Conservation (phyloP, 1,140 invertebrate species). For the Venturia canescens region DNA sequence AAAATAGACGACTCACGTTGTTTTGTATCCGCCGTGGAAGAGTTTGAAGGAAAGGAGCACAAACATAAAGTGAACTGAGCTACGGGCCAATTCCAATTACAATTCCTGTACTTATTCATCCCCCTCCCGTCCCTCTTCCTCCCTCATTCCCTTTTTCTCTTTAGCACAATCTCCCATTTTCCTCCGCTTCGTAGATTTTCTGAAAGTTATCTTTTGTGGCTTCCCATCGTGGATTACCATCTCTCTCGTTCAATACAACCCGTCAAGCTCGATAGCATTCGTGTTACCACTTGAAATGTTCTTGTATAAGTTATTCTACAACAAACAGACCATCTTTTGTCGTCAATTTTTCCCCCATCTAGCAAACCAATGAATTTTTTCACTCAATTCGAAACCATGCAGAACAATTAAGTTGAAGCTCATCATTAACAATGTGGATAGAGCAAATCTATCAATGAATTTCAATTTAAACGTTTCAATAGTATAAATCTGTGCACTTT, state of each 20-base stretch:
- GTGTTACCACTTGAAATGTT: background rate
- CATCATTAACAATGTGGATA: too few species aligned
- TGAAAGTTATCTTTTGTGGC: slow-evolving; percentile 48
- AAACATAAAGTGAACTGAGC: background rate
- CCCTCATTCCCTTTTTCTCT: background rate
- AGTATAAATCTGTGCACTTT: too few species aligned
- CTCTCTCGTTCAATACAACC: slow-evolving; percentile 1
- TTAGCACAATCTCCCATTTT: background rate
- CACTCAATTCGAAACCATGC: background rate
- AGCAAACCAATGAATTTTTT: too few species aligned
- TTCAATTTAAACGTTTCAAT: too few species aligned
- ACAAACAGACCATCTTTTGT: background rate
- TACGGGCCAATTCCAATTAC: slow-evolving; percentile 11
- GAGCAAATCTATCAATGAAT: too few species aligned
- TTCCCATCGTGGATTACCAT: slow-evolving; percentile 41
- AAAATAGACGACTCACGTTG: background rate
- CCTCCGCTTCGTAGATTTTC: slow-evolving; percentile 12
- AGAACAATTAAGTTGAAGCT: background rate
- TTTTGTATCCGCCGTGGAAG: background rate
- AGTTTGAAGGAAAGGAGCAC: background rate
- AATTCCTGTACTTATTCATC: slow-evolving; percentile 41
- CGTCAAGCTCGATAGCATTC: background rate
- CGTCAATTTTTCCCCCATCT: too few species aligned
- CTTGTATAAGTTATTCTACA: background rate
- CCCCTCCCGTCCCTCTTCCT: background rate